Evolutionary conservation across 2,113 vertebrate species (phyloP).

Genomic region (Astur gentilis): DNA sequence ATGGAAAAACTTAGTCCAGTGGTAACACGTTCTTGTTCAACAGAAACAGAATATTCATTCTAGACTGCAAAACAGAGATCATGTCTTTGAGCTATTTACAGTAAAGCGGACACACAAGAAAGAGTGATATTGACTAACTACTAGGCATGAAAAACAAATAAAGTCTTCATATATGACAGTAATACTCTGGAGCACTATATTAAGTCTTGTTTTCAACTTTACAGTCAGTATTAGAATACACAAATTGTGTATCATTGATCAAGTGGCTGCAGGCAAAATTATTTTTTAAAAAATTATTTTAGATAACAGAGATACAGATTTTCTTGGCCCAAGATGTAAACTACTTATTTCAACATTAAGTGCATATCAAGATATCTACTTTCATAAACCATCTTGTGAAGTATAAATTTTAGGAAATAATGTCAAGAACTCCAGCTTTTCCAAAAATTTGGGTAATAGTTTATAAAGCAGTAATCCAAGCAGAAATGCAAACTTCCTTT

Average conservation of each 20-base stretch:
- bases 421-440: neutral
- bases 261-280: neutral
- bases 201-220: neutral
- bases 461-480: neutral
- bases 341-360: neutral
- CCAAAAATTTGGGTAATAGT: neutral
- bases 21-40: fast-evolving
- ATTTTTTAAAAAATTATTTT: neutral
- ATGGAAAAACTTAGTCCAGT: neutral
- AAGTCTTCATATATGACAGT: neutral
- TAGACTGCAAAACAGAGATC: neutral
- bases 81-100: neutral
- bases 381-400: neutral
- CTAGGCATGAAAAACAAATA: neutral
- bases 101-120: neutral
- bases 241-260: neutral
- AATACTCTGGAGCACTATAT: neutral
- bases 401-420: neutral
- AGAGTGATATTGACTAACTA: neutral
- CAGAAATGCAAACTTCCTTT: neutral
- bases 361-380: neutral
- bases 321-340: neutral
- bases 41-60: neutral
- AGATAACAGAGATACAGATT: neutral
- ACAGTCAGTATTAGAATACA: neutral